phyloP scores from a whole-genome alignment of 1,140 invertebrate species.

The Sinonovacula constricta region DNA sequence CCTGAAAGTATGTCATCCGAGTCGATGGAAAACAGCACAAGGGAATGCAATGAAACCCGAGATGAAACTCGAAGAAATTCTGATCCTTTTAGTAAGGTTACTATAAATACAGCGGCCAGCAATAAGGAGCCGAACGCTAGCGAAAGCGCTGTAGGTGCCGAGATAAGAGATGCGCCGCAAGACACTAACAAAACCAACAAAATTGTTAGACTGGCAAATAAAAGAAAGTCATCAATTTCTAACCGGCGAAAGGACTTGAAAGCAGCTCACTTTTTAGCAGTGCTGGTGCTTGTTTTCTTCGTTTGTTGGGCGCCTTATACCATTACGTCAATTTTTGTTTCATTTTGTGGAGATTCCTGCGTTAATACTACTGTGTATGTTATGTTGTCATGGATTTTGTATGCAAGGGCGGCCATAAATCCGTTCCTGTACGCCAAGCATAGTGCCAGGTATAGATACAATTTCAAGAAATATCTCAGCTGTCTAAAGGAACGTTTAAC shows the following conservation, averaged over 20 bases:
- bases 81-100: too few species aligned
- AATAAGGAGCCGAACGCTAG: too few species aligned
- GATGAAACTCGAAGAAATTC: too few species aligned
- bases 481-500: too few species aligned
- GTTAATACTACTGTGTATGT: conserved; percentile 60
- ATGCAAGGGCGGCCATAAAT: conserved; percentile 69
- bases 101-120: too few species aligned
- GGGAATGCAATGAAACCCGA: too few species aligned
- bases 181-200: not conserved
- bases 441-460: conserved; percentile 55
- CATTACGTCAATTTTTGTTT: conserved; percentile 55
- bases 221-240: not conserved
- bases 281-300: conserved; percentile 57
- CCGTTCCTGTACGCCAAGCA: conserved; percentile 70
- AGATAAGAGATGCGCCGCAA: too few species aligned
- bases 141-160: too few species aligned
- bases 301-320: conserved; percentile 66
- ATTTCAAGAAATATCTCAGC: too few species aligned
- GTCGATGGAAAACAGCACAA: too few species aligned
- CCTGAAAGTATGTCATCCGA: too few species aligned
- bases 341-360: conserved; percentile 56
- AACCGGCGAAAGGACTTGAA: conserved; percentile 47
- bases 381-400: conserved; percentile 66
- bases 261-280: conserved; percentile 57
- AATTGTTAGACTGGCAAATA: not conserved